phyloP scores from a whole-genome alignment of 2,113 vertebrate genomes.

The Menidia beryllina region DNA sequence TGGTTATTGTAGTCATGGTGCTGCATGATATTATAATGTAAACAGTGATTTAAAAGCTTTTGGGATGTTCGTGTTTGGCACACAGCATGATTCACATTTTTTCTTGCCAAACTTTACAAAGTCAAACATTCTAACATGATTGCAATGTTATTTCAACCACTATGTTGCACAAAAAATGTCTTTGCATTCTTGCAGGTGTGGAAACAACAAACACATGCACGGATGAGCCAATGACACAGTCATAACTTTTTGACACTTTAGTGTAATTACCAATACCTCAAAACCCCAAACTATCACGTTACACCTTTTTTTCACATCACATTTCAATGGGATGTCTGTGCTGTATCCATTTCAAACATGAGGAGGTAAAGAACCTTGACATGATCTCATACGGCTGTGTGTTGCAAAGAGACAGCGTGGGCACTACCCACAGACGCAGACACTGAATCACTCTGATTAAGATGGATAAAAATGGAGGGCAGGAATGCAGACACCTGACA shows the following conservation, averaged over 20 bases:
- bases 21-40: too few relatives aligned
- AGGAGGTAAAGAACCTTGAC: slow-evolving; percentile 12
- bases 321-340: background rate
- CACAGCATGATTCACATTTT: too few relatives aligned
- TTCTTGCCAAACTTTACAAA: too few relatives aligned
- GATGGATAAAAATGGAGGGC: slow-evolving; percentile 31
- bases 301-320: background rate
- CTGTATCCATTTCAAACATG: slow-evolving; percentile 30
- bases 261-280: background rate
- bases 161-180: too few relatives aligned
- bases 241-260: background rate
- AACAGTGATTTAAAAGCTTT: too few relatives aligned
- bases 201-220: background rate
- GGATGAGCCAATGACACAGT: too few relatives aligned
- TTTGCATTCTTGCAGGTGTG: too few relatives aligned
- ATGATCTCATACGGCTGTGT: slow-evolving; percentile 14
- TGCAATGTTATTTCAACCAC: too few relatives aligned
- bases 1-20: too few relatives aligned
- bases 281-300: background rate
- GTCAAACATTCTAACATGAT: too few relatives aligned
- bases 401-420: slow-evolving; percentile 25
- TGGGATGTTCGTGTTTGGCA: too few relatives aligned
- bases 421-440: slow-evolving; percentile 29
- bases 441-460: slow-evolving; percentile 53
- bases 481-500: slow-evolving; percentile 33